Base-by-base conservation (phyloP, 2,113 vertebrate species). In the Apodemus sylvaticus region DNA sequence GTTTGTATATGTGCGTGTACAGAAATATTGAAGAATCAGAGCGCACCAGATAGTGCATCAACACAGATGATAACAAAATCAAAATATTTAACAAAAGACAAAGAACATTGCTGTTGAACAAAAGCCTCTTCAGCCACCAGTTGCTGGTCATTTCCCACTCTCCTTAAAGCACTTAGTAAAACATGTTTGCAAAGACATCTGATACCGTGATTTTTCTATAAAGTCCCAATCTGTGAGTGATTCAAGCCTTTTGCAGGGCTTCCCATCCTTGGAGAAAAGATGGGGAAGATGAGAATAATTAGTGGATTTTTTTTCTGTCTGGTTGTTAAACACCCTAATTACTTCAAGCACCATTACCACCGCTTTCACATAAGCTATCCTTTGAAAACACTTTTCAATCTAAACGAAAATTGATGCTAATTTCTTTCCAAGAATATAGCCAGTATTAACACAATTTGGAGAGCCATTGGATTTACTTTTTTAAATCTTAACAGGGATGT, bases 371-470 rank as follows among this genome's bases (percentile, higher is more conserved):
- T 68, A 97, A 93, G 93, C 93, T 0, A 1, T 93, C 87, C 90
- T 96, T 89, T 91, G 92, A 96, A 97, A 97, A 82, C 83, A 88
- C 66, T 93, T 95, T 95, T 95, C 91, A 82, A 48, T 92, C 74
- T 78, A 74, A 96, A 97, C 71, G 70, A 96, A 96, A 96, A 97
- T 45, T 95, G 95, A 97, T 93, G 83, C 60, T 94, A 96, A 95
- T 95, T 97, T 97, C 90, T 94, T 93, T 92, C 74, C 48, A 89
- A 96, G 91, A 94, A 92, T 91, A 96, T 51, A 94, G 78, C 94
- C 81, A 95, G 89, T 97, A 92, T 93, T 96, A 96, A 97, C 90
- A 96, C 68, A 91, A 74, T 90, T 93, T 96, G 85, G 96, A 98
- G 95, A 97, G 29, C 13, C 19, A 86, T 53, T 70, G 86, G 24